These are phyloP conservation scores for Drosophila ananassae DNA, from an alignment of 1,140 invertebrate species.

Conservation along the genomic window DNA sequence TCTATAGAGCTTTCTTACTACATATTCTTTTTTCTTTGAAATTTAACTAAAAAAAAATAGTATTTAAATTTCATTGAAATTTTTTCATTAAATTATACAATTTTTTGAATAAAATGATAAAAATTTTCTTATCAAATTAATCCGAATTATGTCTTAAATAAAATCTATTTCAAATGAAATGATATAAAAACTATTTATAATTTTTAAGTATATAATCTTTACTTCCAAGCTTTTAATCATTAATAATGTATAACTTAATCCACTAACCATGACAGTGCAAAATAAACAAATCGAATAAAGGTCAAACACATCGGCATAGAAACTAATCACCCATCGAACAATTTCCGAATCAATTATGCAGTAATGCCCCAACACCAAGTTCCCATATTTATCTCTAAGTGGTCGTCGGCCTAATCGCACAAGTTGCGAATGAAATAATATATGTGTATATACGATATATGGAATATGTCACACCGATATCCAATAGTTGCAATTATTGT, in stretches of 20 bases:
- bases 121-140: too few species aligned
- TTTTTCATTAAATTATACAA: too few species aligned
- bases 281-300: neutral
- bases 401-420: slow-evolving; percentile 24
- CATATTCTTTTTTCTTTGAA: neutral
- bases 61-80: too few species aligned
- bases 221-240: too few species aligned
- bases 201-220: too few species aligned
- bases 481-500: neutral
- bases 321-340: slow-evolving; percentile 2
- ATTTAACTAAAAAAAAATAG: too few species aligned
- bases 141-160: too few species aligned
- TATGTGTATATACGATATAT: slow-evolving; percentile 1
- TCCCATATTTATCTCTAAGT: slow-evolving; percentile 36
- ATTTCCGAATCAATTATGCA: slow-evolving; percentile 41
- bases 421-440: slow-evolving; percentile 2
- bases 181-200: too few species aligned
- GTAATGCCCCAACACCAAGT: slow-evolving; percentile 13
- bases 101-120: too few species aligned
- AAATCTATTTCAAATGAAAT: too few species aligned
- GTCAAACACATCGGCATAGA: slow-evolving; percentile 1
- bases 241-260: too few species aligned
- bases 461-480: neutral
- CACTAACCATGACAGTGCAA: neutral
- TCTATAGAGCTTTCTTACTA: neutral